phyloP scores from a whole-genome alignment of 23 tunicate species.

The Trididemnum miniatum region DNA sequence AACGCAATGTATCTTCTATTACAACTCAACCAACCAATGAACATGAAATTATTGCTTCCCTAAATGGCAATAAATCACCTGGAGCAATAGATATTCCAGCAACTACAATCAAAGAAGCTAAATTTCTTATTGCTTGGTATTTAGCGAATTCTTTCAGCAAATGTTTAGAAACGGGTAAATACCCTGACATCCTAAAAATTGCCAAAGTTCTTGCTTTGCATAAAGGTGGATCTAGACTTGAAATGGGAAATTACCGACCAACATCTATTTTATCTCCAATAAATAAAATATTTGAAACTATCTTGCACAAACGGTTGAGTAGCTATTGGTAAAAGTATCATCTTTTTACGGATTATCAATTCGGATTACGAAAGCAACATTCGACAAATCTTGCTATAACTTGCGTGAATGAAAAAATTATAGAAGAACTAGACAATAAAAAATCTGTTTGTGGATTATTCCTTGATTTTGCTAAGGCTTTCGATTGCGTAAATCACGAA shows the following conservation, averaged over 20 bases:
- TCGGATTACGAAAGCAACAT: too few species aligned
- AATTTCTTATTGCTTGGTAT: too few species aligned
- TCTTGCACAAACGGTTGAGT: too few species aligned
- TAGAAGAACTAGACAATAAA: background rate
- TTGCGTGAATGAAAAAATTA: background rate
- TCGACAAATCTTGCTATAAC: background rate
- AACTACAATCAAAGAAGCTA: background rate
- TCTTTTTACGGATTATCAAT: too few species aligned
- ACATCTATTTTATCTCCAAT: background rate
- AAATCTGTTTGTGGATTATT: background rate
- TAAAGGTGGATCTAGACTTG: background rate
- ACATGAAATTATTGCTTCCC: background rate
- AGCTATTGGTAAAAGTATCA: too few species aligned
- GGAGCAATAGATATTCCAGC: background rate
- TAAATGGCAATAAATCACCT: background rate
- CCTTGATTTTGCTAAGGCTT: background rate
- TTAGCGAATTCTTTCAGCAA: too few species aligned
- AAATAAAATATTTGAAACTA: background rate
- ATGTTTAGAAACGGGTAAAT: background rate
- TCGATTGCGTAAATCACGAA: background rate
- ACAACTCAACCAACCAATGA: background rate
- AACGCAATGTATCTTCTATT: background rate
- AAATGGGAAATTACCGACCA: background rate
- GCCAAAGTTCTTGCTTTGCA: background rate
- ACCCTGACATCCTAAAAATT: background rate